These are phyloP conservation scores for Labrus mixtus DNA, from an alignment of 2,113 vertebrate species.

Conservation along the genomic window DNA sequence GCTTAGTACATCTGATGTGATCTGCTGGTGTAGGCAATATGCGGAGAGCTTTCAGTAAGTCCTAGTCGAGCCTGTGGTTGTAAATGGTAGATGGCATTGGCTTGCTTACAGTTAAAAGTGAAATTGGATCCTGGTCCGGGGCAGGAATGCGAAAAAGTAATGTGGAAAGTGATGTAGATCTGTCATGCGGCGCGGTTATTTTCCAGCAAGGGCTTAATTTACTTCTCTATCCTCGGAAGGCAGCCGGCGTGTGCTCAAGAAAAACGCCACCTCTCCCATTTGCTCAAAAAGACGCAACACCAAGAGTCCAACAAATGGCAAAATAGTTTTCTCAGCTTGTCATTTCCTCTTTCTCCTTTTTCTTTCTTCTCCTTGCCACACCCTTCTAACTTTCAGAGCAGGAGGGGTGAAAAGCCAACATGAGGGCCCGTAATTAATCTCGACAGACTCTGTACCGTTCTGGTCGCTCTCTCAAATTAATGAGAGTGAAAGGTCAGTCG, in stretches of 20 bases:
- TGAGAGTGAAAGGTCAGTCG: background rate
- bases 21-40: slow-evolving; percentile 9
- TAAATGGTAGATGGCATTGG: slow-evolving; percentile 53
- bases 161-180: slow-evolving; percentile 71
- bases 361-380: slow-evolving; percentile 38
- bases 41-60: slow-evolving; percentile 15
- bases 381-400: slow-evolving; percentile 39
- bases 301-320: slow-evolving; percentile 77
- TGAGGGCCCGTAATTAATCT: slow-evolving; percentile 5
- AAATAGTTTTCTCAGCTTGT: slow-evolving; percentile 78
- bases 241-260: slow-evolving; percentile 34
- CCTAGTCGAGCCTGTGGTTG: slow-evolving; percentile 7
- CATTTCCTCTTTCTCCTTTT: slow-evolving; percentile 71
- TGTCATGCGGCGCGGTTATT: slow-evolving; percentile 60
- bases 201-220: slow-evolving; percentile 69
- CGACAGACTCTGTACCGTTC: slow-evolving; percentile 26
- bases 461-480: background rate
- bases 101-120: slow-evolving; percentile 41
- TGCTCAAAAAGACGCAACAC: slow-evolving; percentile 29
- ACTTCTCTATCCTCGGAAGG: slow-evolving; percentile 45
- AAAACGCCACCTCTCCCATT: slow-evolving; percentile 55
- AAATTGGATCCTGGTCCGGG: slow-evolving; percentile 53
- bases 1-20: background rate
- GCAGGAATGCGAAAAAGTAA: slow-evolving; percentile 69
- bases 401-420: background rate